Base-by-base conservation (phyloP, 2,797 vertebrate species). In the Poecilia wingei region DNA sequence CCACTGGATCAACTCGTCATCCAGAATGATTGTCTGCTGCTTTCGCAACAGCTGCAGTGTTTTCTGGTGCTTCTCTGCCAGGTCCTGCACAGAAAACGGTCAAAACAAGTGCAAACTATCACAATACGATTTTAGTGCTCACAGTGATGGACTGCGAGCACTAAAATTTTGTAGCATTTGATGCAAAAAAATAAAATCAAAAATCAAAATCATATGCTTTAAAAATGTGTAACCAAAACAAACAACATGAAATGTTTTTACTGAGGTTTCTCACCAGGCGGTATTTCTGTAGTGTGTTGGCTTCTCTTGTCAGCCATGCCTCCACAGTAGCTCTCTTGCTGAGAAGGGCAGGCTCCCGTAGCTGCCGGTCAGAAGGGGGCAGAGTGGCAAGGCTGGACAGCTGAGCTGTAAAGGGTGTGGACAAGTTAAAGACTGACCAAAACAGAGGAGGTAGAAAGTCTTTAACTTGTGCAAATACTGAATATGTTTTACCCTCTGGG, bases 1-100 rank as follows among this genome's bases (percentile, higher is more conserved):
- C 98, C 98, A 99, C 93, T 99, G 98, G 90, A 99, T 99, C 93
- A 99, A 94, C 87, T 99, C 98, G 0, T 99, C 98, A 0, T 99
- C 98, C 93, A 99, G 95, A 76, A 99, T 99, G 92, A 98, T 95
- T 0, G 98, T 98, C 94, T 99, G 98, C 90, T 99, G 98, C 93
- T 99, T 99, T 86, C 97, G 95, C 91, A 98, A 95, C 93, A 98
- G 93, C 92, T 97, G 96, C 94, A 99, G 93, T 22, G 97, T 98
- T 93, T 97, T 97, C 93, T 99, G 97, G 87, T 99, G 97, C 93
- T 99, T 99, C 94, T 99, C 98, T 0, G 97, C 97, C 90, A 99
- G 91, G 82, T 98, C 97, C 98, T 99, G 74, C 22, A 64, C 53
- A 71, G 41, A 53, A 46, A 47, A 82, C 57, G 75, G 20, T 69